These are phyloP conservation scores for Nothoprocta pentlandii DNA, from an alignment of 2,113 vertebrate genomes.

Conservation along the genomic window DNA sequence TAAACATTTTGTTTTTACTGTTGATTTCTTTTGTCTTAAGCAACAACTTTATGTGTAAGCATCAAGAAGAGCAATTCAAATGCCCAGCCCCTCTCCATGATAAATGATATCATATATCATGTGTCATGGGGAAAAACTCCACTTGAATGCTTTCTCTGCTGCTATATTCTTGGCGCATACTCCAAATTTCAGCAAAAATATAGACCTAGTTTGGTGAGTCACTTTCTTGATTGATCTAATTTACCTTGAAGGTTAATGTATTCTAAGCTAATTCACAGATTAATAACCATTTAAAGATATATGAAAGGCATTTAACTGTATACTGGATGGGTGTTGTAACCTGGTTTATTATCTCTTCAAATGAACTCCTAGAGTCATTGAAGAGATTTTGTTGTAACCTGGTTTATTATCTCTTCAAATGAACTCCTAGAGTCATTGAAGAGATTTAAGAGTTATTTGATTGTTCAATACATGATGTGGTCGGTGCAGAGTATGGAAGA, in stretches of 20 bases:
- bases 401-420: constrained; percentile 66
- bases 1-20: background rate
- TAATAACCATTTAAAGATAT: constrained; percentile 83
- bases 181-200: constrained; percentile 29
- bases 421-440: background rate
- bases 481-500: constrained; percentile 9
- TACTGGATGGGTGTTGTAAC: constrained; percentile 60
- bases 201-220: constrained; percentile 62
- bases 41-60: background rate
- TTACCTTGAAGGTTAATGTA: constrained; percentile 85
- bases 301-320: constrained; percentile 74
- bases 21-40: background rate
- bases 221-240: constrained; percentile 81
- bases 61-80: background rate
- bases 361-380: background rate
- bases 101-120: background rate
- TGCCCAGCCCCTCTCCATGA: background rate
- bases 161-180: background rate
- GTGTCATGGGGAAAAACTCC: background rate
- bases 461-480: constrained; percentile 40
- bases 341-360: constrained; percentile 63
- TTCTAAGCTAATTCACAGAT: constrained; percentile 81
- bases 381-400: constrained; percentile 70
- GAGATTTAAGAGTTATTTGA: constrained; percentile 70
- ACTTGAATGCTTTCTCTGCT: background rate